Percentiles rank a stretch among this genome's conserved stretches.
phyloP scores from a whole-genome alignment of 2,888 invertebrate genomes.

The Slavum lentiscoides region DNA sequence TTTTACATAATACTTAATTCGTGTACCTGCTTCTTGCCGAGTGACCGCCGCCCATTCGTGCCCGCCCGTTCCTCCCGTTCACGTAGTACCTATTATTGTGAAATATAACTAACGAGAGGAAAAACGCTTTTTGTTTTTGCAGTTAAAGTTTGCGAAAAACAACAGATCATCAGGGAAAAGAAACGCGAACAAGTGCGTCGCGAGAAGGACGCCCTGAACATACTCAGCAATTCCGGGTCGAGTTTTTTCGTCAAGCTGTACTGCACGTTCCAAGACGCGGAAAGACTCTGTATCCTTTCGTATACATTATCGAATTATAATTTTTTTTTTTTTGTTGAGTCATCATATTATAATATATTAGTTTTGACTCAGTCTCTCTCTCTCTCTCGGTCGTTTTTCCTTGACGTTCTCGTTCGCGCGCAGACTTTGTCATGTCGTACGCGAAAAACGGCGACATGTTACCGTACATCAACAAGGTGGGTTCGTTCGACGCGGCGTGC shows the following conservation, averaged over 20 bases:
- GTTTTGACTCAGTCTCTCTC: neutral
- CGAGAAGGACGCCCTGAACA: slow-evolving; percentile 91
- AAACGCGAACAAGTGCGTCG: slow-evolving; percentile 90
- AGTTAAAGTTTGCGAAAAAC: slow-evolving; percentile 98
- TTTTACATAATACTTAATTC: no score
- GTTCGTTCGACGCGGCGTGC: slow-evolving; percentile 85
- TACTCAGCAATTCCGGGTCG: slow-evolving; percentile 72
- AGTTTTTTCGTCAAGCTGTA: slow-evolving; percentile 92
- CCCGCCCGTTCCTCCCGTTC: no score
- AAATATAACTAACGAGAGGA: no score
- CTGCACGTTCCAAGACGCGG: slow-evolving; percentile 94
- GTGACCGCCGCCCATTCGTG: no score
- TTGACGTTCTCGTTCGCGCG: neutral
- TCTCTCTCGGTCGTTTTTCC: neutral
- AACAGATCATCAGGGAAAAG: slow-evolving; percentile 87
- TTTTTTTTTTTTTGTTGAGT: neutral
- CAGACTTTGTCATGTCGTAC: slow-evolving; percentile 90
- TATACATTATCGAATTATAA: neutral
- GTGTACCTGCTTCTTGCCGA: no score
- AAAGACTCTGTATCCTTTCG: slow-evolving; percentile 73
- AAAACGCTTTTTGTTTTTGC: slow-evolving; percentile 56
- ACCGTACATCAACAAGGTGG: slow-evolving; percentile 86
- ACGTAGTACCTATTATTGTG: no score
- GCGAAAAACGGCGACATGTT: slow-evolving; percentile 94
- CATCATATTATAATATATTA: no score